Conservation (phyloP, 2,888 invertebrate species). For the Rhabditoides inermis region DNA sequence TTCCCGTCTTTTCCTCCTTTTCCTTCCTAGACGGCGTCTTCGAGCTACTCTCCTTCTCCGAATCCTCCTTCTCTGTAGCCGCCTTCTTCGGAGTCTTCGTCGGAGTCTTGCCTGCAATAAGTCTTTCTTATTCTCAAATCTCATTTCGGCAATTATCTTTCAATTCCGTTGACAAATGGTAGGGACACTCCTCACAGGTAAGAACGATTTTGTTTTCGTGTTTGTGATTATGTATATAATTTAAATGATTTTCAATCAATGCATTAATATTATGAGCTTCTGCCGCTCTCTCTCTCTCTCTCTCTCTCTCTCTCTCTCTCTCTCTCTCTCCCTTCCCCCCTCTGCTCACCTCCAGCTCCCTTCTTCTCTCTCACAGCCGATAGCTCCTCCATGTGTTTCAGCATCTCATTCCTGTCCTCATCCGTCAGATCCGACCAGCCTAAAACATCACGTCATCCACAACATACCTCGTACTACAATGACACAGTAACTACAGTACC, state of each 20-base stretch:
- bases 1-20: slow-evolving; percentile 8
- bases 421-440: slow-evolving; percentile 13
- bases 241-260: too few relatives aligned
- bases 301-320: too few relatives aligned
- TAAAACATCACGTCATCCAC: slow-evolving; percentile 1
- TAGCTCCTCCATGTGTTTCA: slow-evolving; percentile 26
- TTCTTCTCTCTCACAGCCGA: slow-evolving; percentile 15
- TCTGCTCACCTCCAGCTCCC: not conserved
- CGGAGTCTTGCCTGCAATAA: slow-evolving; percentile 14
- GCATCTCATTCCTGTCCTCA: slow-evolving; percentile 19
- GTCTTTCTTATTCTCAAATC: too few relatives aligned
- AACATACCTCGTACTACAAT: not conserved
- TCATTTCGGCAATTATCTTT: too few relatives aligned
- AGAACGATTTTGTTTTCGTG: too few relatives aligned
- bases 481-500: not conserved
- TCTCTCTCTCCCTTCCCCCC: not conserved
- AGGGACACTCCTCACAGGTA: too few relatives aligned
- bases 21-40: not conserved
- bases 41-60: slow-evolving; percentile 1
- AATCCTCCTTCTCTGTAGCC: slow-evolving; percentile 2
- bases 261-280: too few relatives aligned
- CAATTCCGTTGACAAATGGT: too few relatives aligned
- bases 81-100: slow-evolving; percentile 13
- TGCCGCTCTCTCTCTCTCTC: too few relatives aligned
- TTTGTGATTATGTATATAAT: too few relatives aligned